phyloP scores from a whole-genome alignment of 2,888 invertebrate genomes.

The Colostygia pectinataria region DNA sequence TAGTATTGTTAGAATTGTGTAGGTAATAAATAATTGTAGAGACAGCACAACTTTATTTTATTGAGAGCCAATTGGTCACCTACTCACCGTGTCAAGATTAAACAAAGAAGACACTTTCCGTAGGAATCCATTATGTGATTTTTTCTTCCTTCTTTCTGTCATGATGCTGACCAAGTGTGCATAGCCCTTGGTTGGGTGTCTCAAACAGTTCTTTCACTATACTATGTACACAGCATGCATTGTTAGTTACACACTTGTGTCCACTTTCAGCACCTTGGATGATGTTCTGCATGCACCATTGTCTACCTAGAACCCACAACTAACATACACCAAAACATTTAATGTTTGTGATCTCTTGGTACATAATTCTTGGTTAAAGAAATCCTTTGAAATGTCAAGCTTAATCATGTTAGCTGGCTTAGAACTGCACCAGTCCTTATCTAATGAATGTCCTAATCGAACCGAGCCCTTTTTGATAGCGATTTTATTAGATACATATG shows the following conservation, averaged over 20 bases:
- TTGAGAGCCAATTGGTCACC: conserved; percentile 46
- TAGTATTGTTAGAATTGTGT: conserved; percentile 11
- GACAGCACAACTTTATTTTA: conserved; percentile 26
- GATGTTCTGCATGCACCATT: conserved; percentile 79
- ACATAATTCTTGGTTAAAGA: conserved; percentile 45
- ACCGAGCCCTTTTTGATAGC: conserved; percentile 79
- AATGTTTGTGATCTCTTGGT: conserved; percentile 56
- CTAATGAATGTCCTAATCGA: conserved; percentile 65
- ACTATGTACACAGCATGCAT: conserved; percentile 83
- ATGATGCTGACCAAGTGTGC: conserved; percentile 74
- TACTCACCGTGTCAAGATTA: conserved; percentile 92
- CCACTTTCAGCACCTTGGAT: conserved; percentile 72
- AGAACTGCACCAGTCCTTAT: conserved; percentile 71
- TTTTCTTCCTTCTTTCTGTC: conserved; percentile 83
- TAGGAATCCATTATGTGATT: conserved; percentile 87
- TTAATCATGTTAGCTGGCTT: conserved; percentile 71
- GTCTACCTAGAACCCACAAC: conserved; percentile 81
- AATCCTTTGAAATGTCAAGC: conserved; percentile 63
- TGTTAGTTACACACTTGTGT: conserved; percentile 82
- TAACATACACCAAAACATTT: conserved; percentile 79
- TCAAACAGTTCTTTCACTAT: conserved; percentile 66
- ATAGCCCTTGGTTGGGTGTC: conserved; percentile 68
- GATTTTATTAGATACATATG: conserved; percentile 72
- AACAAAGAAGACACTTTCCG: conserved; percentile 94
- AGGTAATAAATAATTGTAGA: conserved; percentile 2